Conservation (phyloP, 2,888 invertebrate genomes). For the Physocephala rufipes region DNA sequence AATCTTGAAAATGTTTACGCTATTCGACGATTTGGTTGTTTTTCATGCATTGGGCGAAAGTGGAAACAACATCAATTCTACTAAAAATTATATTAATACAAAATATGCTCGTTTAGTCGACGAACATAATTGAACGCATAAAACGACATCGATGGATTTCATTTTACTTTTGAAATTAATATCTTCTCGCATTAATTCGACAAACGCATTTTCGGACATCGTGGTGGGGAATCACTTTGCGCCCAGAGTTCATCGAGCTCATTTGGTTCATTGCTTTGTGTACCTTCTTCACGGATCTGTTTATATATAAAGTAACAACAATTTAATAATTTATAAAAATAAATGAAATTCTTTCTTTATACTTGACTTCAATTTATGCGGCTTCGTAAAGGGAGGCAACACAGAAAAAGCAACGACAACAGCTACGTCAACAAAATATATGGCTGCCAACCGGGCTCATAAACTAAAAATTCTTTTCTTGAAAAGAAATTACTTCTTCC, state of each 20-base stretch:
- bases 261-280: not conserved
- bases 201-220: not conserved
- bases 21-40: constrained; percentile 26
- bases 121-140: constrained; percentile 32
- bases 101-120: constrained; percentile 19
- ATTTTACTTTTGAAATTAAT: too few relatives aligned
- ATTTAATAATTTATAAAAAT: constrained; percentile 47
- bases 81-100: not conserved
- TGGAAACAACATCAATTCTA: too few relatives aligned
- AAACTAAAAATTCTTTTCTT: constrained; percentile 60
- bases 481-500: constrained; percentile 64
- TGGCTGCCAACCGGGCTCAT: constrained; percentile 60
- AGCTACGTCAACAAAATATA: constrained; percentile 47
- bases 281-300: not conserved
- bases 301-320: constrained; percentile 37
- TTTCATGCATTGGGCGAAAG: constrained; percentile 26
- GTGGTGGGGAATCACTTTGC: not conserved
- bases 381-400: constrained; percentile 25
- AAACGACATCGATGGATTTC: not conserved
- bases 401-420: constrained; percentile 29
- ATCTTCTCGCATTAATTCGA: not conserved
- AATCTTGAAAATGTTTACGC: constrained; percentile 29
- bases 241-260: constrained; percentile 36
- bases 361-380: constrained; percentile 37
- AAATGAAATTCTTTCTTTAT: constrained; percentile 47